These are phyloP conservation scores for Oreochromis aureus DNA, from an alignment of 2,113 vertebrate genomes.

Conservation along the genomic window DNA sequence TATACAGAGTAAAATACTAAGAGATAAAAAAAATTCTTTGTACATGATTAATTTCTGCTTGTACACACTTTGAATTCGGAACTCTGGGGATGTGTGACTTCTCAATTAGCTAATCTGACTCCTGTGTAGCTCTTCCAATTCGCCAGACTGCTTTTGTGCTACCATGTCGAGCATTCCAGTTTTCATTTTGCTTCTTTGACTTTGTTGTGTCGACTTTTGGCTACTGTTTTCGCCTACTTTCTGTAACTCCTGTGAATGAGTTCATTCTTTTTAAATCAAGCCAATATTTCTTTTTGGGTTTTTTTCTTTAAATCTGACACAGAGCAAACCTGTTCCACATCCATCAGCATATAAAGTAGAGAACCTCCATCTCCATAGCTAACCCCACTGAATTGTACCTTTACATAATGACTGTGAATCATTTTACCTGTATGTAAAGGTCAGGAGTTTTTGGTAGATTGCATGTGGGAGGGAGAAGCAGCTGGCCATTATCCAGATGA, in stretches of 20 bases:
- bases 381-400: background rate
- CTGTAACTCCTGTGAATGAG: background rate
- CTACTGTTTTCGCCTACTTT: background rate
- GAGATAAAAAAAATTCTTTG: background rate
- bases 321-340: background rate
- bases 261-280: background rate
- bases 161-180: background rate
- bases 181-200: background rate
- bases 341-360: background rate
- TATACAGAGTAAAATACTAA: background rate
- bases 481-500: conserved; percentile 89
- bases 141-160: background rate
- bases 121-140: background rate
- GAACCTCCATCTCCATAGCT: background rate
- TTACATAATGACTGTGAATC: background rate
- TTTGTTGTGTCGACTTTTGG: background rate
- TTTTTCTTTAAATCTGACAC: background rate
- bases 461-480: conserved; percentile 93
- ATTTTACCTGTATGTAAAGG: conserved; percentile 71
- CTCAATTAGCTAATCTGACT: background rate
- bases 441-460: conserved; percentile 91
- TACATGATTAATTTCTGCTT: background rate
- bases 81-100: background rate
- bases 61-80: background rate
- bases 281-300: background rate